Base-by-base conservation (phyloP, 2,113 vertebrate species). In the Dendrocopos noguchii region DNA sequence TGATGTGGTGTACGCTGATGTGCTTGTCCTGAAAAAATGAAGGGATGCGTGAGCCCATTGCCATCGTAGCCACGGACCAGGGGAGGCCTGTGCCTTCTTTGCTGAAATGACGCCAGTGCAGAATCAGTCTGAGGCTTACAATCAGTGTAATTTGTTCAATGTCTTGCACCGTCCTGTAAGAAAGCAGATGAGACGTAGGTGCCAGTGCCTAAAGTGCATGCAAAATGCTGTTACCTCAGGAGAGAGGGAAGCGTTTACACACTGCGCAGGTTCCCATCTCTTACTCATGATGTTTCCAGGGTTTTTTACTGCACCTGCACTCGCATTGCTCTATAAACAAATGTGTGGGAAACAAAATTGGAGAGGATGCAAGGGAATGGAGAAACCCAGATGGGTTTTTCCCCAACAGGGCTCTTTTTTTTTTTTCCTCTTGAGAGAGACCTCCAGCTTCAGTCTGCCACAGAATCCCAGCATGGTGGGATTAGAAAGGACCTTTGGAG, bases 51-150 rank as follows among this genome's bases (percentile, higher is more conserved):
- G 6, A 87, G 53, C 18, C 19, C 15, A 0, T 73, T 66, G 46
- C 36, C 56, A 52, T 52, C 10, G 0, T 1, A 31, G 65, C 4
- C 1, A 10, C 12, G 52, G 71, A 39, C 13, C 0, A 6, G 55
- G n/a, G 44, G 50, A 12, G 60, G 64, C 57, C 63, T 82, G 82
- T 50, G 79, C 75, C 85, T 79, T 19, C 79, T 71, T 85, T 0
- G 0, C 42, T 55, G 31, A 63, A 10, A 3, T 0, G 0, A 8
- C 28, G 67, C 47, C 64, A 25, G 67, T 0, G 0, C 42, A 36
- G 34, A 74, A 63, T 22, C 34, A 28, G 12, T 15, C 34, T 44
- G 75, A 63, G 61, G 22, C 36, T 22, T 9, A 13, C 63, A 52
- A 50, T 19, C 67, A 2, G 31, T 12, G 59, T 24, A 5, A 33